Evolutionary conservation across 2,888 invertebrate species (phyloP), one percentile per base, ranked within the genome.

Genomic region (Molanna angustata): DNA sequence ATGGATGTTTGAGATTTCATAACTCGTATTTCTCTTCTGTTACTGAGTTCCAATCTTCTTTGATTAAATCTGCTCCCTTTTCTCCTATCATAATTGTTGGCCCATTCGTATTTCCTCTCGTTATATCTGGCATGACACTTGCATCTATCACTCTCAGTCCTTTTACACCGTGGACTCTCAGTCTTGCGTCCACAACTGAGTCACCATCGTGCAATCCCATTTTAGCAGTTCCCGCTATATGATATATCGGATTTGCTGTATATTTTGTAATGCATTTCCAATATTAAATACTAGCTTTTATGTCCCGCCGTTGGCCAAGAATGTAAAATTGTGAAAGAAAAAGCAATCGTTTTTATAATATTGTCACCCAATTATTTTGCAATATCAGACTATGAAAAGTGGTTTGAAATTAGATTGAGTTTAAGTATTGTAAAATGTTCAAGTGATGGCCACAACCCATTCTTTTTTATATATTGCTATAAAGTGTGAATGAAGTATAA

Each of bases 61-160:
- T 85, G 37, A 87, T 84, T 72, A 86, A 74, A 64, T 87, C 86
- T 0, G 85, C 74, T 4, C 82, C 86, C 86, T 65, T 90, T 67
- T 90, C 90, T 2, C 87, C 90, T 61, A 90, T 87, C 91, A 92
- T 92, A 13, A 92, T 85, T 0, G 83, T 80, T 0, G 91, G 88
- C 0, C 80, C 81, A 65, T 81, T 79, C 0, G 80, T 81, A 60
- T 83, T 81, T 1, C 74, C 82, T 47, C 80, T 75, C 1, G 75
- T 68, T 21, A 83, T 70, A 2, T 62, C 63, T 0, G 80, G 80
- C 74, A 80, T 80, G 9, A 80, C 66, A 58, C 74, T 73, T 2
- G 74, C 71, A 62, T 80, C 79, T 1, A 73, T 72, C 3, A 80
- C 72, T 53, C 80, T 67, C 13, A 85, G 64, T 57, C 74, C 76